Evolutionary conservation across 2,113 vertebrate species (phyloP).

Genomic region (Thryonomys swinderianus): DNA sequence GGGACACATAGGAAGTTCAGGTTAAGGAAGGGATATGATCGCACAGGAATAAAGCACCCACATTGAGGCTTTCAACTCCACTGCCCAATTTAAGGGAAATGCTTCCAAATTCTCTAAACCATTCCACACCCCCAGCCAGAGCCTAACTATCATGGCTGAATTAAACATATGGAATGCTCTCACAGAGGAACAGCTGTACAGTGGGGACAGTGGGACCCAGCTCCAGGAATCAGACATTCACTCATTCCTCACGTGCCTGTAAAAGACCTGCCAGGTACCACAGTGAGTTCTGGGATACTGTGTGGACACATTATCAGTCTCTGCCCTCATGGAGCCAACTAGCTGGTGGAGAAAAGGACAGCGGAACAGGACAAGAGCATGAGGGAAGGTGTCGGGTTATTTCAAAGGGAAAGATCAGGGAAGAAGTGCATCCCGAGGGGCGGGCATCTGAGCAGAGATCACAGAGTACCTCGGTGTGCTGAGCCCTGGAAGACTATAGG

Average conservation of each 20-base stretch:
- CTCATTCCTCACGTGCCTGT: not conserved
- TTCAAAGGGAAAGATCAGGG: too few relatives aligned
- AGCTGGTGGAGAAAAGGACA: not conserved
- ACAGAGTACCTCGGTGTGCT: fast-evolving
- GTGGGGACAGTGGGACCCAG: fast-evolving
- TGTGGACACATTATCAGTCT: not conserved
- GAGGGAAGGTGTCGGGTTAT: fast-evolving
- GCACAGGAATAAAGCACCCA: not conserved
- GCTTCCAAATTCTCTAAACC: not conserved
- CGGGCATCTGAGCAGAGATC: not conserved
- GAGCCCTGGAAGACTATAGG: fast-evolving
- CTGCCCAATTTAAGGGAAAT: not conserved
- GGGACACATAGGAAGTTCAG: not conserved
- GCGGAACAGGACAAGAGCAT: fast-evolving
- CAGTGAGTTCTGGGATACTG: not conserved
- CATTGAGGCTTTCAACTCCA: not conserved
- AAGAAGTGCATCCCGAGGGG: too few relatives aligned
- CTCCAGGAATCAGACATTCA: fast-evolving
- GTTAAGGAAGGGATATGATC: not conserved
- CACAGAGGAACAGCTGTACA: fast-evolving
- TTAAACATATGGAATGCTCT: not conserved
- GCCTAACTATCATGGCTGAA: fast-evolving
- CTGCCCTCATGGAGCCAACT: not conserved
- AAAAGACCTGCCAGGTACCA: not conserved
- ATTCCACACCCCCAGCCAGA: not conserved